Evolutionary conservation across 2,888 invertebrate genomes (phyloP), one percentile per base, ranked within the genome.

Genomic region (Polydrusus pterygomalis): DNA sequence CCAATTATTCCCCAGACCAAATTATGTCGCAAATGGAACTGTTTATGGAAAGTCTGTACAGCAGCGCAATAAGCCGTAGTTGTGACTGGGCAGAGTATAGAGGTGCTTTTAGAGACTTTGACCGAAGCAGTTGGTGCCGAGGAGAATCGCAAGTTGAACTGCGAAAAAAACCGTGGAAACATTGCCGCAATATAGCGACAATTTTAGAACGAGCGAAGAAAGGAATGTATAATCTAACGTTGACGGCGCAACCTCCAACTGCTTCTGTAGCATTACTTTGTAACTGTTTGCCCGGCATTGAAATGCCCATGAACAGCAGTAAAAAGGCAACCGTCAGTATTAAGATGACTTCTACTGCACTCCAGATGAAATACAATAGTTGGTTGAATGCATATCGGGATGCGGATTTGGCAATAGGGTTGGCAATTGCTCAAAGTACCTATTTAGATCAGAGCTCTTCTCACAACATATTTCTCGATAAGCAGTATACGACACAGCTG

Each of bases 41-140:
- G 58, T 13, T 58, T 58, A 58, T 58, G 58, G 58, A 58, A 58
- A 34, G n/a, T 34, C 10, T 58, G 34, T 58, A 58, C 34, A 58
- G 30, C 34, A 58, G 58, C n/a, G 58, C 58, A 30, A 58, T 58
- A 13, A 25, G 2, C 2, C 58, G 58, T 1, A 58, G 58, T 34
- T 34, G 58, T 34, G 13, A n/a, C 7, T 58, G 58, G 58, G 34
- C 54, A 8, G 20, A 54, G 1, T 25, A 20, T 58, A 6, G n/a
- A 2, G 34, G 58, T 5, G 1, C 11, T 8, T 58, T 58, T 58
- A 58, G n/a, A n/a, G 58, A 58, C n/a, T 58, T 58, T 9, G 20
- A 56, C 1, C 20, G 20, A 56, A 30, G 30, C 30, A 30, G 30
- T 20, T 56, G 56, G 56, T 20, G 25, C 8, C 17, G n/a, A 13